Conservation (phyloP, 2,888 invertebrate species). For the Rugalucina vietnamica region DNA sequence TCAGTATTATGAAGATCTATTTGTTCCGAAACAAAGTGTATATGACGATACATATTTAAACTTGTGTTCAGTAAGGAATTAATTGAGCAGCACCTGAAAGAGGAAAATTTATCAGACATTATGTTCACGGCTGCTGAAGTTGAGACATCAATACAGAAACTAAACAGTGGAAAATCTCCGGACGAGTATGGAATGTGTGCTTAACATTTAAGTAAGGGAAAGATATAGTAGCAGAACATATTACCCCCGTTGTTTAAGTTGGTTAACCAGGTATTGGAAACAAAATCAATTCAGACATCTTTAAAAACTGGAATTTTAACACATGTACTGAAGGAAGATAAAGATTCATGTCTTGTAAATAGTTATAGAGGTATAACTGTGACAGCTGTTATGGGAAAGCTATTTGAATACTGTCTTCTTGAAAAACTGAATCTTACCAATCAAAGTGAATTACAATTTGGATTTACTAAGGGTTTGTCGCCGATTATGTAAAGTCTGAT, state of each 20-base stretch:
- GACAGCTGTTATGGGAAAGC: background rate
- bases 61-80: background rate
- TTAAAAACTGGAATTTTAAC: slow-evolving; percentile 20
- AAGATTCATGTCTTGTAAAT: slow-evolving; percentile 8
- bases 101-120: background rate
- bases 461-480: background rate
- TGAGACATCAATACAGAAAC: background rate
- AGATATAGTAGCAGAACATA: background rate
- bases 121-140: background rate
- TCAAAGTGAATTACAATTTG: background rate
- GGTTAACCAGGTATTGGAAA: background rate
- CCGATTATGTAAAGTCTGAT: background rate
- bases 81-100: background rate
- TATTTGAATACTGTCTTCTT: slow-evolving; percentile 16
- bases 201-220: background rate
- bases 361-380: slow-evolving; percentile 7
- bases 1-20: background rate
- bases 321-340: slow-evolving; percentile 17
- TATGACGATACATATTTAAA: slow-evolving; percentile 7
- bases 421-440: slow-evolving; percentile 1
- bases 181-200: background rate
- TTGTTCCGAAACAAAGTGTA: background rate
- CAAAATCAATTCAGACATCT: background rate
- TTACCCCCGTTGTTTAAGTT: too few relatives aligned
- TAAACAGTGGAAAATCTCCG: background rate